phyloP scores from a whole-genome alignment of 2,113 vertebrate species.

The Clarias gariepinus region DNA sequence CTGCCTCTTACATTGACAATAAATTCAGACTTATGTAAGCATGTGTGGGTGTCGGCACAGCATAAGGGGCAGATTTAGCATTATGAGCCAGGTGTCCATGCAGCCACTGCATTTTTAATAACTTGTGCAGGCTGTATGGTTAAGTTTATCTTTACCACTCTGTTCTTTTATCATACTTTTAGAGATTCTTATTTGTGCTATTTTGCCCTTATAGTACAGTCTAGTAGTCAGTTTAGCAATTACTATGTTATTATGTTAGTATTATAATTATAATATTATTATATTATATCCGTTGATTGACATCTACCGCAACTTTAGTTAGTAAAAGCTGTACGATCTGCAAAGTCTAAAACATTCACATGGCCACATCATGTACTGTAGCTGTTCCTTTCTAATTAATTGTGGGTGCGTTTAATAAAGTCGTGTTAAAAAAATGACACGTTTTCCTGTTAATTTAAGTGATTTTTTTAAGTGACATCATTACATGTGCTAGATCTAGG shows the following conservation, averaged over 20 bases:
- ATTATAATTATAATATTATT: too few relatives aligned
- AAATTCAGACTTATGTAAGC: not conserved
- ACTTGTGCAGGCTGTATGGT: not conserved
- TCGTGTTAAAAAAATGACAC: too few relatives aligned
- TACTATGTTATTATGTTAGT: too few relatives aligned
- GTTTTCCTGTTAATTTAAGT: not conserved
- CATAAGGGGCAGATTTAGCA: not conserved
- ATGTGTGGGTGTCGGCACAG: not conserved
- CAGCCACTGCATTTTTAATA: not conserved
- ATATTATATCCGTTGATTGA: too few relatives aligned
- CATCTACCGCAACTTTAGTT: not conserved
- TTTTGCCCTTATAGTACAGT: not conserved
- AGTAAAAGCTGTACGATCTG: not conserved
- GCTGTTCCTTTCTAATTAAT: too few relatives aligned
- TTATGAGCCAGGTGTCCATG: not conserved
- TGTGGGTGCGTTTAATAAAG: too few relatives aligned
- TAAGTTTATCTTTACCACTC: not conserved
- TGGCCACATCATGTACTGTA: too few relatives aligned
- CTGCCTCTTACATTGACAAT: slow-evolving; percentile 1
- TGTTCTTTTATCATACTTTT: not conserved
- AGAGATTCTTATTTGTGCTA: not conserved
- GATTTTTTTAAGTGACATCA: not conserved
- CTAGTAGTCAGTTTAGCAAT: not conserved
- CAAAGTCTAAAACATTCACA: too few relatives aligned
- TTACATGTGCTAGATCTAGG: not conserved